Conservation (phyloP, 2,797 vertebrate genomes). For the Dendrocincla fuliginosa region DNA sequence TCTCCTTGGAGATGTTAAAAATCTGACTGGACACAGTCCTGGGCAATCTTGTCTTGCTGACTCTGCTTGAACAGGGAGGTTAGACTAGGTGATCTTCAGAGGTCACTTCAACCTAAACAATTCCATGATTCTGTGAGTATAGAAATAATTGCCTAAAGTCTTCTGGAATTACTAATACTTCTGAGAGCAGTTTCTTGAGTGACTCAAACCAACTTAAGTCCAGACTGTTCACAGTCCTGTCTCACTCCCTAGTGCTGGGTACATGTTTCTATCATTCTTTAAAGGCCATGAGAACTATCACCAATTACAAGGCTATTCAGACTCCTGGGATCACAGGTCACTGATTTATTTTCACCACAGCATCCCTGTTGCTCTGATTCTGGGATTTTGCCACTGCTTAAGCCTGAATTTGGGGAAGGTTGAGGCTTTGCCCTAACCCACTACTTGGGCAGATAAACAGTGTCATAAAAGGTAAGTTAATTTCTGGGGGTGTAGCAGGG, state of each 20-base stretch:
- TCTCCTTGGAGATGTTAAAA: background rate
- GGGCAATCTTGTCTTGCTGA: background rate
- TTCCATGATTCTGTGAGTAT: background rate
- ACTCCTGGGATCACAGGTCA: background rate
- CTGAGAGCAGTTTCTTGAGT: background rate
- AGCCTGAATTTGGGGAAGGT: background rate
- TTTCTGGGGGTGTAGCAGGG: background rate
- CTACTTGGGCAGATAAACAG: background rate
- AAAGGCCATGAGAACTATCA: background rate
- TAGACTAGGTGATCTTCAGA: background rate
- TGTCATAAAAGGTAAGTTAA: background rate
- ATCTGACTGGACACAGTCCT: too few relatives aligned
- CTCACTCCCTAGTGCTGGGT: background rate
- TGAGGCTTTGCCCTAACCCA: background rate
- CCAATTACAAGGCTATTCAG: background rate
- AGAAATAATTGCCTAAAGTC: background rate
- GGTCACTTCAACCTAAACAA: background rate
- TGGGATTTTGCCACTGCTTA: background rate
- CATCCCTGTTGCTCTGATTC: background rate
- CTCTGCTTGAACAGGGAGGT: background rate
- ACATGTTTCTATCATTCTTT: background rate
- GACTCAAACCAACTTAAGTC: background rate
- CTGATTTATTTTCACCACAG: background rate
- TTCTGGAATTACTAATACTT: background rate
- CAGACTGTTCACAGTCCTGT: background rate